These are phyloP conservation scores for Yponomeuta evonymella DNA, from an alignment of 2,888 invertebrate genomes.

Conservation along the genomic window DNA sequence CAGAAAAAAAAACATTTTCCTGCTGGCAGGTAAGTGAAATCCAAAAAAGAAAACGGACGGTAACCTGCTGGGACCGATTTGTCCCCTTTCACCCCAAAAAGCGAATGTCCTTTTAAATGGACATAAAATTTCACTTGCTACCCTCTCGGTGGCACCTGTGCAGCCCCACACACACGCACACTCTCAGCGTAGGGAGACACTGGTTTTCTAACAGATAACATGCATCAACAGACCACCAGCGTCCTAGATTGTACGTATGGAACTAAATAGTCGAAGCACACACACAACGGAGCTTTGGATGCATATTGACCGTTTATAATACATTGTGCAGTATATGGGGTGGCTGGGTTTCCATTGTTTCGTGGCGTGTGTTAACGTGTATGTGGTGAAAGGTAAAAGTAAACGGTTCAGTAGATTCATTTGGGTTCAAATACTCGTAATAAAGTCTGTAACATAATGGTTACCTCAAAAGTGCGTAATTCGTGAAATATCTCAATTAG, in stretches of 20 bases:
- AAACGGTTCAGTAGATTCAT: too few relatives aligned
- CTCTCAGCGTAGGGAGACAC: conserved; percentile 6
- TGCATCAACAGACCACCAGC: conserved; percentile 19
- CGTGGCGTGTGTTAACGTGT: conserved; percentile 11
- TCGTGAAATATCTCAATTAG: too few relatives aligned
- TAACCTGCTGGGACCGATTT: not conserved
- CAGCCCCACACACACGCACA: conserved; percentile 34
- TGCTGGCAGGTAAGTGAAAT: not conserved
- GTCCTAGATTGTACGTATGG: conserved; percentile 24
- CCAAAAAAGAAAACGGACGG: not conserved
- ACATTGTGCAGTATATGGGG: conserved; percentile 45
- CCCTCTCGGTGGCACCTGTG: conserved; percentile 8
- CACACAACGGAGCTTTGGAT: conserved; percentile 25
- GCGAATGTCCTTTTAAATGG: conserved; percentile 1
- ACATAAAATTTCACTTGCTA: conserved; percentile 11
- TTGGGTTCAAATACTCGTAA: too few relatives aligned
- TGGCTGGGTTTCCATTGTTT: conserved; percentile 32
- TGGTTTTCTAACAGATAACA: not conserved
- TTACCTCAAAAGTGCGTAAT: too few relatives aligned
- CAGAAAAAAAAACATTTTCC: not conserved
- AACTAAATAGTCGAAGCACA: not conserved
- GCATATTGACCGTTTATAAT: conserved; percentile 66
- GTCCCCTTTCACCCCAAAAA: conserved; percentile 2
- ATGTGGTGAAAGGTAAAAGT: not conserved
- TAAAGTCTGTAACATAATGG: too few relatives aligned